Base-by-base conservation (phyloP, 2,888 invertebrate genomes). In the Girardia tigrina region DNA sequence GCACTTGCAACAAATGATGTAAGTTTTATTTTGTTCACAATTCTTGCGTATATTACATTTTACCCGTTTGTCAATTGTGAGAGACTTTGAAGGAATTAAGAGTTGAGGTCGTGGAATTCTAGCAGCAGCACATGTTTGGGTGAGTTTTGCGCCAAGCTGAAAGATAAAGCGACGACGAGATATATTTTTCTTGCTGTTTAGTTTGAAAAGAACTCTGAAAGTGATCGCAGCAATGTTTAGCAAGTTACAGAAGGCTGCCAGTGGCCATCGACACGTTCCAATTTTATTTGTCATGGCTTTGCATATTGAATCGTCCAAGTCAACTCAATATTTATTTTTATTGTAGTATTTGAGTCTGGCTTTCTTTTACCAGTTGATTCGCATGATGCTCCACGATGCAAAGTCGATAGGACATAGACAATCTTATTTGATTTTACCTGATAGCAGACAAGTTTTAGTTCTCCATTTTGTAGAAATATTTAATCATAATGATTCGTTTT, bases 281-380 rank as follows among this genome's bases (percentile, higher is more conserved):
- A 29, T 28, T 29, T 72, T 72, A 27, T 27, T 72, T 72, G 72
- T 28, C 28, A 72, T 20, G 28, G 26, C 28, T 27, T 29, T 27
- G 72, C 72, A 72, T 29, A 72, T 72, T 72, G 72, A 72, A 27
- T 72, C 72, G 72, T 28, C 28, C 72, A 72, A 28, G 72, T 72
- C 72, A 27, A 72, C 72, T 29, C 72, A 27, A 27, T 28, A 72
- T 29, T 72, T 72, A 20, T 27, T 72, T 27, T 72, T 72, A 29
- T 72, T 72, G 72, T 72, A 72, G 20, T 28, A 26, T 29, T 28
- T 28, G 72, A 28, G 28, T 72, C 72, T 72, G 72, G 72, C 29
- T 72, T 72, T 72, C 29, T 72, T 29, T 72, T 72, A 27, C 72
- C 72, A 26, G 26, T 29, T 28, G 72, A 29, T 29, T 72, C 28